A percentile compares a stretch with the other conserved stretches of the same genome.
Evolutionary conservation across 2,113 vertebrate genomes (phyloP).

Genomic region (Sturnira hondurensis): DNA sequence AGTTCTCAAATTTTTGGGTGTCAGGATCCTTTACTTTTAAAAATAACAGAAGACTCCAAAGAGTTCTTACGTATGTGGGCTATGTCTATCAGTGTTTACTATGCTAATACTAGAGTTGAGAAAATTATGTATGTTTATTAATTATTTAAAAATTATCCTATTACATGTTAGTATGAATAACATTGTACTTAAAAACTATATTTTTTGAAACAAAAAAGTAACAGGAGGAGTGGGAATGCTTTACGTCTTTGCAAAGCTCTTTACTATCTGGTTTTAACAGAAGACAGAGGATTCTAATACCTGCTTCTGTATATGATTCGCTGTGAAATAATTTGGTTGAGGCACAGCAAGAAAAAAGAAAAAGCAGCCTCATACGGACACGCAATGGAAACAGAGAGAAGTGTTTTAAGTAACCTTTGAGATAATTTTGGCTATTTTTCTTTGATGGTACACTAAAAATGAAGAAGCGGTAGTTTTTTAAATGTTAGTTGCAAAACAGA

Average conservation of each 20-base stretch:
- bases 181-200: neutral
- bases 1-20: neutral
- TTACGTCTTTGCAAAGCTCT: conserved; percentile 15
- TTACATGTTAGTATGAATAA: neutral
- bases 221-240: neutral
- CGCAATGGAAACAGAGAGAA: neutral
- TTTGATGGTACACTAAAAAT: neutral
- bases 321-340: conserved; percentile 1
- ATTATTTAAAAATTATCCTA: neutral
- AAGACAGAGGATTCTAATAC: neutral
- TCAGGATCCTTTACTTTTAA: neutral
- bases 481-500: neutral
- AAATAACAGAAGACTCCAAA: neutral
- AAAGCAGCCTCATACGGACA: neutral
- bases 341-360: neutral
- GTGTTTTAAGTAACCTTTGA: neutral
- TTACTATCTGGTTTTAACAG: neutral
- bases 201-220: conserved; percentile 10
- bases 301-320: neutral
- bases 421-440: neutral
- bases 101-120: neutral
- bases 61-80: neutral
- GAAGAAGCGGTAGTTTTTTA: neutral
- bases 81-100: neutral
- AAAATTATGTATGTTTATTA: neutral